These are phyloP conservation scores for Calypte anna DNA, from an alignment of 2,113 vertebrate genomes.

Conservation along the genomic window DNA sequence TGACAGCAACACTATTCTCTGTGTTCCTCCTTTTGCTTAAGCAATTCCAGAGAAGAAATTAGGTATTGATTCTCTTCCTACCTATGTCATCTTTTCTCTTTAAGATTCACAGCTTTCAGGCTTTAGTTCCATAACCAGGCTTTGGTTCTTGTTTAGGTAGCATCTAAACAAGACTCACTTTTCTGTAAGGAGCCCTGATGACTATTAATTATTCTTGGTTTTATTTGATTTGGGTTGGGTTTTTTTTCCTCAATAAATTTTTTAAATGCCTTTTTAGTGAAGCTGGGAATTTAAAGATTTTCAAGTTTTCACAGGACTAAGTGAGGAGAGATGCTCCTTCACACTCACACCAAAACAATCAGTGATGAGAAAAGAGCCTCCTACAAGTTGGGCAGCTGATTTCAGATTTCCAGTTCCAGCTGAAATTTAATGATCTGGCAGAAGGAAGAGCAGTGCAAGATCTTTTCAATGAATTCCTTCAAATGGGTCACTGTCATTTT, in stretches of 20 bases:
- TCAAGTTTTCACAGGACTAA: not conserved
- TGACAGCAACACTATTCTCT: not conserved
- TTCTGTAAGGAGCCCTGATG: constrained; percentile 22
- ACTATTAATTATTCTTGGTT: constrained; percentile 16
- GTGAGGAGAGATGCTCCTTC: not conserved
- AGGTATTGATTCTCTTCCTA: constrained; percentile 54
- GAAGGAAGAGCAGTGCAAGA: not conserved
- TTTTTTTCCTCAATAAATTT: not conserved
- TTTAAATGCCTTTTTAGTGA: not conserved
- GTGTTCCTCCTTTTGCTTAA: constrained; percentile 30
- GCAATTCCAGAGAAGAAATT: constrained; percentile 62
- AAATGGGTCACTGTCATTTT: not conserved
- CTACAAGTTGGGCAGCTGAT: not conserved
- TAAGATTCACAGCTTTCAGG: constrained; percentile 43
- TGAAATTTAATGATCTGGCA: not conserved
- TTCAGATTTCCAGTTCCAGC: not conserved
- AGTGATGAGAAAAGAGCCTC: not conserved
- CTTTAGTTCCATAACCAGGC: constrained; percentile 27
- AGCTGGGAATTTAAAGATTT: not conserved
- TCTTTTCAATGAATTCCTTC: not conserved
- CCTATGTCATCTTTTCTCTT: constrained; percentile 35
- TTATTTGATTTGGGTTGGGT: not conserved
- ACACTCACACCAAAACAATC: not conserved
- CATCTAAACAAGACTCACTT: constrained; percentile 53
- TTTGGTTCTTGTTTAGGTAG: not conserved